Evolutionary conservation across 2,113 vertebrate genomes (phyloP).

Genomic region (Talpa occidentalis): DNA sequence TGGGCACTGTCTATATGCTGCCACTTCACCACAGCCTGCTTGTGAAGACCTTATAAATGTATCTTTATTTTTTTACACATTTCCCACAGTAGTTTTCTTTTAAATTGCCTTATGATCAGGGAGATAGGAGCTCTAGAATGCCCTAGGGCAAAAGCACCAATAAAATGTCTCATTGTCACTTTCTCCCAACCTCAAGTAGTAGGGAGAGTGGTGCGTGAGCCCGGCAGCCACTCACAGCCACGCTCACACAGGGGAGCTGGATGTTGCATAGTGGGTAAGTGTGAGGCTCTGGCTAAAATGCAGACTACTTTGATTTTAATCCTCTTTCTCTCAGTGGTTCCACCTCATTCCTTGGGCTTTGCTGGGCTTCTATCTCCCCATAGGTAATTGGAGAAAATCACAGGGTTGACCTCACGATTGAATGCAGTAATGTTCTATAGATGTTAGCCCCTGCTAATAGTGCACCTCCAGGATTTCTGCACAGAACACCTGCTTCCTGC

Average conservation of each 20-base stretch:
- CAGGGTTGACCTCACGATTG: neutral
- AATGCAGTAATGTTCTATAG: neutral
- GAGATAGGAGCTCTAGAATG: neutral
- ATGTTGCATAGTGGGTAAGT: neutral
- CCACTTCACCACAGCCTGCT: neutral
- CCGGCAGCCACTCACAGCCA: neutral
- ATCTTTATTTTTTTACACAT: neutral
- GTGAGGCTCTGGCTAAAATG: neutral
- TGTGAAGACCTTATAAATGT: neutral
- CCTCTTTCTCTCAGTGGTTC: neutral
- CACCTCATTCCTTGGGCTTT: neutral
- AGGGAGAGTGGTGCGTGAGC: neutral
- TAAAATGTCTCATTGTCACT: neutral
- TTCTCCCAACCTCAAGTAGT: neutral
- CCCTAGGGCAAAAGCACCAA: neutral
- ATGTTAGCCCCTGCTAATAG: neutral
- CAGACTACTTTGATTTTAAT: neutral
- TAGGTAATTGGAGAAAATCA: neutral
- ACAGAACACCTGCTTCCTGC: too few species aligned
- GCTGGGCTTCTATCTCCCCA: neutral
- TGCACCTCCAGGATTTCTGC: neutral
- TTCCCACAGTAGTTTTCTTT: neutral
- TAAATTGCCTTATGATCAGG: neutral
- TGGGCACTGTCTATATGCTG: neutral
- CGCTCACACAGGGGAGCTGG: accelerated